A percentile compares a stretch with the other conserved stretches of the same genome.
Evolutionary conservation across 2,797 vertebrate genomes (phyloP).

Genomic region (Silurus lanzhouensis): DNA sequence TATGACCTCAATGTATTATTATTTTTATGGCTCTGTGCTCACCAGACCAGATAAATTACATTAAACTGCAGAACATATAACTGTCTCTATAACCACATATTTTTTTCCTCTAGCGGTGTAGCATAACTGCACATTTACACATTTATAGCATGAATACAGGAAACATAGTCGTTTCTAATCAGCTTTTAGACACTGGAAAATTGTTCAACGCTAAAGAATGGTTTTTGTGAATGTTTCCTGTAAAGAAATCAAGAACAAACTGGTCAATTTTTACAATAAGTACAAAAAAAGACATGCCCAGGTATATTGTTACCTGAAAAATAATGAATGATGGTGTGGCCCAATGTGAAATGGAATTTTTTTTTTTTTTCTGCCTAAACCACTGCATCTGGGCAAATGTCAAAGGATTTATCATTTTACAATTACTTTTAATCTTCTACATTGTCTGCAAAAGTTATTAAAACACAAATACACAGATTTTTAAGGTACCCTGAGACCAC

Average conservation of each 20-base stretch:
- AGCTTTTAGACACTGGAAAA: background rate
- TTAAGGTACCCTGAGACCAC: too few relatives aligned
- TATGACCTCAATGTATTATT: background rate
- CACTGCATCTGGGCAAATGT: background rate
- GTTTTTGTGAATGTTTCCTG: background rate
- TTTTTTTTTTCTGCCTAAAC: background rate
- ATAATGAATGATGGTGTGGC: background rate
- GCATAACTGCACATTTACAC: background rate
- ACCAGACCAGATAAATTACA: background rate
- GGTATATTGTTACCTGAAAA: background rate
- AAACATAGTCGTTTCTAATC: background rate
- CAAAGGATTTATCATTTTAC: background rate
- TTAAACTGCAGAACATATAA: background rate
- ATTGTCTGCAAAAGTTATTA: background rate
- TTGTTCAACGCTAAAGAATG: background rate
- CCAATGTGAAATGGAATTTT: background rate
- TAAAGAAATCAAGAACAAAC: background rate
- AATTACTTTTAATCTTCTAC: background rate
- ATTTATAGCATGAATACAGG: background rate
- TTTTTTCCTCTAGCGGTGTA: background rate
- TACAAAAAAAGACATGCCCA: background rate
- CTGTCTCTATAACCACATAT: background rate
- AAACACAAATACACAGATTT: too few relatives aligned
- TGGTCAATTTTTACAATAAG: background rate
- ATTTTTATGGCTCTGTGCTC: background rate